These are phyloP conservation scores for Microplitis deprimator DNA, from an alignment of 2,888 invertebrate genomes.

Conservation along the genomic window DNA sequence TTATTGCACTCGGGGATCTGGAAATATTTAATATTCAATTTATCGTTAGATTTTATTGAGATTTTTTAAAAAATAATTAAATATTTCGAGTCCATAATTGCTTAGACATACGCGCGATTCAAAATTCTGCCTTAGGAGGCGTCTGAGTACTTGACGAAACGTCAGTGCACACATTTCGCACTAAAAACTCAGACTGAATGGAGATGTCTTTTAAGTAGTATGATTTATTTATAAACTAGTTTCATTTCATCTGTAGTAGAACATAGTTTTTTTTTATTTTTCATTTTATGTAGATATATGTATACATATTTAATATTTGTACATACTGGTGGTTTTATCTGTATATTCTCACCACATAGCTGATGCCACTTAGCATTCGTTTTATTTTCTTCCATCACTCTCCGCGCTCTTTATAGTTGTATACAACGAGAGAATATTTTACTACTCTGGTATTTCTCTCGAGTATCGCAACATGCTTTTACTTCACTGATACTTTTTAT, in stretches of 20 bases:
- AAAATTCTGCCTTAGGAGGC: background rate
- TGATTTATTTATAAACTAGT: conserved; percentile 51
- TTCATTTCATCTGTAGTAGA: background rate
- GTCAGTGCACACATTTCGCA: background rate
- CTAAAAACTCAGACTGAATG: background rate
- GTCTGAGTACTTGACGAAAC: background rate
- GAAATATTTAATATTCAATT: too few relatives aligned
- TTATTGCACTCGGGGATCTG: too few relatives aligned
- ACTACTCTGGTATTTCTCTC: background rate
- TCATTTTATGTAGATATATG: background rate
- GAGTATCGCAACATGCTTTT: background rate
- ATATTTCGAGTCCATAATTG: too few relatives aligned
- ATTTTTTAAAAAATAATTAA: too few relatives aligned
- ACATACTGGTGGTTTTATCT: conserved; percentile 1
- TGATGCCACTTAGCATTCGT: background rate
- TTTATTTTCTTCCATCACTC: background rate
- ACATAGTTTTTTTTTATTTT: conserved; percentile 7
- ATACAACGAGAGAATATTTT: conserved; percentile 1
- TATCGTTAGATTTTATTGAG: too few relatives aligned
- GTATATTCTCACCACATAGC: conserved; percentile 9
- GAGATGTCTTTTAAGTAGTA: conserved; percentile 45
- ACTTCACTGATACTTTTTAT: conserved; percentile 7
- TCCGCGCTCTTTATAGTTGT: background rate
- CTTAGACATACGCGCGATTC: too few relatives aligned
- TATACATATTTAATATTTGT: background rate